These are phyloP conservation scores for Cydia strobilella DNA, from an alignment of 1,140 invertebrate species.

Conservation along the genomic window DNA sequence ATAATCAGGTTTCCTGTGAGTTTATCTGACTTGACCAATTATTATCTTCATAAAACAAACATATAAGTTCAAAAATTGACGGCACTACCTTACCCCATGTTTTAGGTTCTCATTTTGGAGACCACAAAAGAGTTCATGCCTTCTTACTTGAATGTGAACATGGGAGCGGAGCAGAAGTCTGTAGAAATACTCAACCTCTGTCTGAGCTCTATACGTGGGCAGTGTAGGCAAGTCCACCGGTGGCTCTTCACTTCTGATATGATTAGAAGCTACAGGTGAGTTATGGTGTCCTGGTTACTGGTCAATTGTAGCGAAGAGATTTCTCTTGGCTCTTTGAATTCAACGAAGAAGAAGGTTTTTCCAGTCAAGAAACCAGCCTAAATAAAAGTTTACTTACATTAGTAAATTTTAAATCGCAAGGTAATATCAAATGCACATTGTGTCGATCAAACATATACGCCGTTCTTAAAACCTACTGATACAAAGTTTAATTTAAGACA, in stretches of 20 bases:
- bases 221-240: constrained; percentile 92
- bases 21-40: constrained; percentile 54
- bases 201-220: constrained; percentile 86
- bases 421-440: too few species aligned
- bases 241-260: constrained; percentile 96
- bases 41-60: too few species aligned
- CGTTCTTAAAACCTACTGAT: too few species aligned
- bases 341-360: background rate
- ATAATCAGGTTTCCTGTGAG: constrained; percentile 94
- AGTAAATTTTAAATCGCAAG: too few species aligned
- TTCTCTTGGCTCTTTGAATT: background rate
- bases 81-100: background rate
- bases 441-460: too few species aligned
- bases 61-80: background rate
- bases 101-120: constrained; percentile 92
- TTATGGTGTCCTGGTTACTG: constrained; percentile 3
- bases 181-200: constrained; percentile 91
- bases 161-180: constrained; percentile 95
- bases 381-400: too few species aligned
- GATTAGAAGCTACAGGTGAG: constrained; percentile 92
- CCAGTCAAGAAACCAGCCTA: too few species aligned
- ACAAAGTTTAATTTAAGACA: too few species aligned
- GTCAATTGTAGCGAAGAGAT: background rate
- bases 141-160: constrained; percentile 96
- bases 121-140: constrained; percentile 96